phyloP scores from a whole-genome alignment of 2,888 invertebrate species.

The Ethmia dodecea region DNA sequence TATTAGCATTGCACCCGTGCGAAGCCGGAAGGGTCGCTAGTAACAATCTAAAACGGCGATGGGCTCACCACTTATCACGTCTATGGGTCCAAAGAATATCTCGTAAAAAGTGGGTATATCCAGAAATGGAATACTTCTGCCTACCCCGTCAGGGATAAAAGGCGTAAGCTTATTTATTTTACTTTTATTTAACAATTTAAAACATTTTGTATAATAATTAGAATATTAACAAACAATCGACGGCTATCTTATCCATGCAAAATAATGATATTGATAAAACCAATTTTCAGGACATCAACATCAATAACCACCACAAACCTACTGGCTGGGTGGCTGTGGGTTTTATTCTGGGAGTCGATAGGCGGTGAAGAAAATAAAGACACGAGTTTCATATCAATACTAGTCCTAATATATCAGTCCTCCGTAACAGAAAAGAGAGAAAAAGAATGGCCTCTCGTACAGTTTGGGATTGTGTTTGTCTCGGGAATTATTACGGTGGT shows the following conservation, averaged over 20 bases:
- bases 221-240: not conserved
- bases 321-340: conserved; percentile 75
- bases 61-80: too few species aligned
- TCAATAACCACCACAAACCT: conserved; percentile 75
- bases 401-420: conserved; percentile 79
- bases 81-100: too few species aligned
- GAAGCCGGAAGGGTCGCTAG: too few species aligned
- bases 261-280: too few species aligned
- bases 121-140: too few species aligned
- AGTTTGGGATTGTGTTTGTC: conserved; percentile 71
- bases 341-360: conserved; percentile 74
- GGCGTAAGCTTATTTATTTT: too few species aligned
- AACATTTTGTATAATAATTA: not conserved
- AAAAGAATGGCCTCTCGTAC: conserved; percentile 77
- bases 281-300: conserved; percentile 78
- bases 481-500: conserved; percentile 82
- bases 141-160: too few species aligned
- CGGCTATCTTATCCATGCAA: not conserved
- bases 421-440: conserved; percentile 58
- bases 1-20: too few species aligned
- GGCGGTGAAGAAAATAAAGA: conserved; percentile 57
- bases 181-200: not conserved
- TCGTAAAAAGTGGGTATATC: too few species aligned
- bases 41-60: too few species aligned
- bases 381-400: conserved; percentile 75